Evolutionary conservation across 2,797 vertebrate species (phyloP).

Genomic region (Syngnathus acus): DNA sequence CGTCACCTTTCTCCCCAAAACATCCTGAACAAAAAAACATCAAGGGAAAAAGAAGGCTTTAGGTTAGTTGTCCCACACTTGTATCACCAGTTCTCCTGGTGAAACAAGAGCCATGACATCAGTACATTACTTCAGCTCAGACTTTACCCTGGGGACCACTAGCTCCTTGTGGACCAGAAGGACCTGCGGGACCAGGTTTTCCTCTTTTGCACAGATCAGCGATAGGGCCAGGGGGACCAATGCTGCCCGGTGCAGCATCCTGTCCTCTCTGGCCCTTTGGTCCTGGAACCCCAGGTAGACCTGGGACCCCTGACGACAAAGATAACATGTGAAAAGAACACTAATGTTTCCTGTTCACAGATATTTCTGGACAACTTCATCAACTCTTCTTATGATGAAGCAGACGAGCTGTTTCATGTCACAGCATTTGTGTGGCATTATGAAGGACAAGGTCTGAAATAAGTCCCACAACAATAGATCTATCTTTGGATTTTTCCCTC

Average conservation of each 20-base stretch:
- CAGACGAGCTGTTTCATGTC: background rate
- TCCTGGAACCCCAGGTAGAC: conserved; percentile 45
- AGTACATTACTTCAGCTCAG: background rate
- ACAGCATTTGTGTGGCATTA: background rate
- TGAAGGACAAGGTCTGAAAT: background rate
- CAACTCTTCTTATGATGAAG: background rate
- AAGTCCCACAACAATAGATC: background rate
- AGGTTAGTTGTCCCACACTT: background rate
- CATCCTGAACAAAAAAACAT: conserved; percentile 40
- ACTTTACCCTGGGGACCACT: conserved; percentile 44
- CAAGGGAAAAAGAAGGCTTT: background rate
- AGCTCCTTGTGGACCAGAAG: conserved; percentile 30
- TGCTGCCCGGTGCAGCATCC: conserved; percentile 40
- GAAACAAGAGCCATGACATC: background rate
- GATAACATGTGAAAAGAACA: background rate
- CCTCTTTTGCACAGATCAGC: conserved; percentile 25
- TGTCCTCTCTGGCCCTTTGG: conserved; percentile 51
- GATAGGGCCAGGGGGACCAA: conserved; percentile 34
- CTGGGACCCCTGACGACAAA: conserved; percentile 33
- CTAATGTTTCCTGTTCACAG: background rate
- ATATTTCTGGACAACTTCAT: background rate
- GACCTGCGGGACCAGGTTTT: conserved; percentile 27
- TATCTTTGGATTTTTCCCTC: background rate
- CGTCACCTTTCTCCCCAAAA: conserved; percentile 53
- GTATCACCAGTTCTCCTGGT: background rate